Percentiles rank a stretch among this genome's conserved stretches.
These are phyloP conservation scores for Pionites leucogaster DNA, from an alignment of 2,113 vertebrate species.

Conservation along the genomic window DNA sequence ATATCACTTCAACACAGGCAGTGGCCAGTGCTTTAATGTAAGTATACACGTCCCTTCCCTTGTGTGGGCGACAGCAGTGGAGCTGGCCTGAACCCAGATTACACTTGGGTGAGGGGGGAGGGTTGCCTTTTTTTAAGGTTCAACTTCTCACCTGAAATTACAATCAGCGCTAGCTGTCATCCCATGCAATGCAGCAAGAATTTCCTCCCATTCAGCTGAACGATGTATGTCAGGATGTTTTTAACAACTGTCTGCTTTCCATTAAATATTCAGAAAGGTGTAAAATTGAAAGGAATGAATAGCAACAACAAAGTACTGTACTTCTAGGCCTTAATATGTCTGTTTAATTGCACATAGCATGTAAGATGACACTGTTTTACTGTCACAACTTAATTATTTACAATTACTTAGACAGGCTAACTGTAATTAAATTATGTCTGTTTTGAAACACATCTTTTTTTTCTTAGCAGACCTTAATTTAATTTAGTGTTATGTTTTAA, in stretches of 20 bases:
- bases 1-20: not conserved
- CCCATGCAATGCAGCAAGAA: not conserved
- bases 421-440: conserved; percentile 7
- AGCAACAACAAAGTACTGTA: not conserved
- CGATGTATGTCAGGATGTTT: conserved; percentile 16
- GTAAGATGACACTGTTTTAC: not conserved
- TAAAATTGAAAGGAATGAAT: conserved; percentile 1
- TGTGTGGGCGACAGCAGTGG: not conserved
- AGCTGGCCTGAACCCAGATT: not conserved
- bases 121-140: not conserved
- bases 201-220: not conserved
- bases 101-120: not conserved
- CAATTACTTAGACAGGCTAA: conserved; percentile 16
- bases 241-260: conserved; percentile 24
- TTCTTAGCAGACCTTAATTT: not conserved
- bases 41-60: accelerated
- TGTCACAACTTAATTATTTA: conserved; percentile 16
- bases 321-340: not conserved
- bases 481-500: conserved; percentile 21
- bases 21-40: not conserved
- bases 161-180: not conserved
- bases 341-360: not conserved
- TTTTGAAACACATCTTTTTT: conserved; percentile 15
- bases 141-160: conserved; percentile 10
- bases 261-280: conserved; percentile 37